Percentiles rank a stretch among this genome's conserved stretches.
Conservation (phyloP, 2,113 vertebrate species). For the Ellobius talpinus region DNA sequence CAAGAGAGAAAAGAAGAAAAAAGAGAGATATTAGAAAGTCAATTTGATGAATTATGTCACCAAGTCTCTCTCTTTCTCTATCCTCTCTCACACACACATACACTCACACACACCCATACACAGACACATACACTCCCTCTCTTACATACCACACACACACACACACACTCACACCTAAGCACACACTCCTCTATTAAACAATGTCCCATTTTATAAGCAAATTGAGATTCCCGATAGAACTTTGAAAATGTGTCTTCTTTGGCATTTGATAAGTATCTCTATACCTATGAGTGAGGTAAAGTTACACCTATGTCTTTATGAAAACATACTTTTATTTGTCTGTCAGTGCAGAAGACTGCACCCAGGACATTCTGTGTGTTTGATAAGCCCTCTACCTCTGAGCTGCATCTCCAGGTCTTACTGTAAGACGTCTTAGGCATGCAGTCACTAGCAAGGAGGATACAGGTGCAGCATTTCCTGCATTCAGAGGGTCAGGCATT, state of each 20-base stretch:
- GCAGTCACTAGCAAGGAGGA: background rate
- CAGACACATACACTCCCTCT: background rate
- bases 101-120: background rate
- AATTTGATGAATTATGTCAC: conserved; percentile 17
- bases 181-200: background rate
- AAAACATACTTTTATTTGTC: background rate
- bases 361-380: background rate
- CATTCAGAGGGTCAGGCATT: background rate
- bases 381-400: background rate
- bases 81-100: background rate
- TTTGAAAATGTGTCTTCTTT: background rate
- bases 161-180: background rate
- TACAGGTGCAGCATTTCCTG: background rate
- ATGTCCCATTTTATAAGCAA: background rate
- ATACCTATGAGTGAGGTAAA: background rate
- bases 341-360: background rate
- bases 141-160: no score
- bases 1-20: conserved; percentile 37
- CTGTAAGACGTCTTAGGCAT: background rate
- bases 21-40: background rate
- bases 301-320: background rate
- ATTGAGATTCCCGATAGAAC: background rate
- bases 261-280: background rate
- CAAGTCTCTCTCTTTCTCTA: background rate
- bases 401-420: background rate